These are phyloP conservation scores for Plutella xylostella DNA, from an alignment of 2,888 invertebrate species.

Conservation along the genomic window DNA sequence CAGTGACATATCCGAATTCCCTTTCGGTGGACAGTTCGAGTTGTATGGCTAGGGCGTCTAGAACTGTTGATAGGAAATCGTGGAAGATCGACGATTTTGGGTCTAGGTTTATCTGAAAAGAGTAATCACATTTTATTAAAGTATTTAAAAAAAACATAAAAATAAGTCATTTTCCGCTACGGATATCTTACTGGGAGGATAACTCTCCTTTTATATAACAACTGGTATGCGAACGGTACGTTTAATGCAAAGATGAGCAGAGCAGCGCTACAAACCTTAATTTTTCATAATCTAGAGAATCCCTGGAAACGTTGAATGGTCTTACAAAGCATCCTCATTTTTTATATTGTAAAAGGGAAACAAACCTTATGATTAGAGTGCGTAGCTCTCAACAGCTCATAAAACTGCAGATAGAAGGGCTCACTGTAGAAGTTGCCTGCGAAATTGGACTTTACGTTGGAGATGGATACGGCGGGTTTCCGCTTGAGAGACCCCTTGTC, in stretches of 20 bases:
- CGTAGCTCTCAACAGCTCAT: slow-evolving; percentile 83
- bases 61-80: slow-evolving; percentile 71
- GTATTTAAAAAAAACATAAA: no score
- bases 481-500: slow-evolving; percentile 45
- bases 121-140: no score
- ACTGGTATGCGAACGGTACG: no score
- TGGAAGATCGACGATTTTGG: slow-evolving; percentile 81
- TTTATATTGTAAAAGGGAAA: no score
- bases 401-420: slow-evolving; percentile 87
- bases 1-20: slow-evolving; percentile 80
- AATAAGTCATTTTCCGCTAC: no score
- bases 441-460: slow-evolving; percentile 49
- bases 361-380: slow-evolving; percentile 88
- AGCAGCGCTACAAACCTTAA: no score
- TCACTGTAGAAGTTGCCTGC: slow-evolving; percentile 75
- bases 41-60: slow-evolving; percentile 76
- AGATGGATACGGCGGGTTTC: slow-evolving; percentile 31
- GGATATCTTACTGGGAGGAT: no score
- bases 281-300: no score
- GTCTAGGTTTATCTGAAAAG: slow-evolving; percentile 80
- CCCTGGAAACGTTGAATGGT: no score
- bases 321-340: no score
- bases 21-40: slow-evolving; percentile 75
- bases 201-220: no score
- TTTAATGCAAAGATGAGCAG: no score